Evolutionary conservation across 2,888 invertebrate species (phyloP).

Genomic region (Caenorhabditis sp.): DNA sequence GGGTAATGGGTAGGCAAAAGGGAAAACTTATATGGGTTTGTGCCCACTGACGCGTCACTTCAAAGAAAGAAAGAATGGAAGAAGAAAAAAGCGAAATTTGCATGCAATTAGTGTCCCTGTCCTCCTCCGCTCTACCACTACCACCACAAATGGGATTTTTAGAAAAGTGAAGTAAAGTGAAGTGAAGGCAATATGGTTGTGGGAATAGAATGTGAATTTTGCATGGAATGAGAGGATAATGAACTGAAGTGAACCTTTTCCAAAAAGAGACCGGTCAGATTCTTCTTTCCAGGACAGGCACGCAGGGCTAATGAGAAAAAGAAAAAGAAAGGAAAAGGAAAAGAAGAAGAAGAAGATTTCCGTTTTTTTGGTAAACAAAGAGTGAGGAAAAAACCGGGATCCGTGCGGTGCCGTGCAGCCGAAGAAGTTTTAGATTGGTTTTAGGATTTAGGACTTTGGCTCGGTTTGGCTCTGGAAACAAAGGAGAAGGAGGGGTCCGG

Average conservation of each 20-base stretch:
- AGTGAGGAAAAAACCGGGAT: background rate
- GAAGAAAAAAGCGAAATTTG: slow-evolving; percentile 42
- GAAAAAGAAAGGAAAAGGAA: slow-evolving; percentile 20
- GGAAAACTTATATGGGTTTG: slow-evolving; percentile 55
- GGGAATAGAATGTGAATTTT: too few relatives aligned
- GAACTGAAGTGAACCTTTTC: too few relatives aligned
- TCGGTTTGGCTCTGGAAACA: too few relatives aligned
- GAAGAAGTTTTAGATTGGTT: background rate
- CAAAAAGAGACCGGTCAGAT: too few relatives aligned
- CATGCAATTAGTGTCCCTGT: slow-evolving; percentile 41
- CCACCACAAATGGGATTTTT: slow-evolving; percentile 8
- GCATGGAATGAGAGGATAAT: too few relatives aligned
- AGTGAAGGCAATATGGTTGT: too few relatives aligned
- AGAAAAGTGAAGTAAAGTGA: background rate
- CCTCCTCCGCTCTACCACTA: slow-evolving; percentile 1
- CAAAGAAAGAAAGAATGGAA: slow-evolving; percentile 29
- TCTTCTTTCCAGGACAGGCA: background rate
- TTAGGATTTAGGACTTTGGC: too few relatives aligned
- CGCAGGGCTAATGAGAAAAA: slow-evolving; percentile 34
- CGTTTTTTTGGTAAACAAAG: slow-evolving; percentile 24
- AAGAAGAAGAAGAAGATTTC: slow-evolving; percentile 8
- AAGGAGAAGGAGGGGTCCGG: too few relatives aligned
- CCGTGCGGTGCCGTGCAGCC: too few relatives aligned
- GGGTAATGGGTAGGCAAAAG: slow-evolving; percentile 30
- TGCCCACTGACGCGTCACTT: slow-evolving; percentile 24